A percentile compares a stretch with the other conserved stretches of the same genome.
Conservation (phyloP, 2,113 vertebrate genomes). For the Mirounga angustirostris region DNA sequence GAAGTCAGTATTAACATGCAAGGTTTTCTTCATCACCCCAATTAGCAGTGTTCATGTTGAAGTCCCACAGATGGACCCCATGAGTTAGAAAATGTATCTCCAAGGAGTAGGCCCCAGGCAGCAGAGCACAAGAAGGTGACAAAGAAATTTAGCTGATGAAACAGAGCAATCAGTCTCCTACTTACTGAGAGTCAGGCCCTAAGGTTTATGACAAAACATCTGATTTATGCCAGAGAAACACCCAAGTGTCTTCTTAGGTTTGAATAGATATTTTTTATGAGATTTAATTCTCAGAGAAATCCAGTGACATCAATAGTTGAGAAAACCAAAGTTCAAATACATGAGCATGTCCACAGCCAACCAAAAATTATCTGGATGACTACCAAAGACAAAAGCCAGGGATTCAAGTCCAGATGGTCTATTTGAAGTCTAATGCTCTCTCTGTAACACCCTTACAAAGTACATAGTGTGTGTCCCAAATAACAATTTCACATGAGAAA, state of each 20-base stretch:
- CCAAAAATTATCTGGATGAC: not conserved
- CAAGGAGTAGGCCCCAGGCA: not conserved
- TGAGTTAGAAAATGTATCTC: not conserved
- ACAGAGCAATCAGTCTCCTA: not conserved
- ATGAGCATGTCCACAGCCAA: not conserved
- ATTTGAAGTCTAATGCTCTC: not conserved
- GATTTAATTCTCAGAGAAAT: conserved; percentile 26
- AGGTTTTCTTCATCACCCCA: not conserved
- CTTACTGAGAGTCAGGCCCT: not conserved
- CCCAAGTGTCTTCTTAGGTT: not conserved
- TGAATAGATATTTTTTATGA: not conserved
- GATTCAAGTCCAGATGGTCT: not conserved
- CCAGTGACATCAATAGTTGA: not conserved
- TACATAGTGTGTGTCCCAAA: not conserved
- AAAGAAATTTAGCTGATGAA: conserved; percentile 14
- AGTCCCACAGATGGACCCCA: not conserved
- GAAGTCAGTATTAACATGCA: not conserved
- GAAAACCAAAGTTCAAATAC: not conserved
- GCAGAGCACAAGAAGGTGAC: not conserved
- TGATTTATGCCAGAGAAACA: not conserved
- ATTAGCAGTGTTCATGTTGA: not conserved
- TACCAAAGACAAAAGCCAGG: not conserved
- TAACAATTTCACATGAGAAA: conserved; percentile 1
- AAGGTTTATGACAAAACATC: not conserved
- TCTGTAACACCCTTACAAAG: not conserved